Percentiles rank a stretch among this genome's conserved stretches.
Conservation (phyloP, 2,888 invertebrate species). For the Calliscelio sp. region DNA sequence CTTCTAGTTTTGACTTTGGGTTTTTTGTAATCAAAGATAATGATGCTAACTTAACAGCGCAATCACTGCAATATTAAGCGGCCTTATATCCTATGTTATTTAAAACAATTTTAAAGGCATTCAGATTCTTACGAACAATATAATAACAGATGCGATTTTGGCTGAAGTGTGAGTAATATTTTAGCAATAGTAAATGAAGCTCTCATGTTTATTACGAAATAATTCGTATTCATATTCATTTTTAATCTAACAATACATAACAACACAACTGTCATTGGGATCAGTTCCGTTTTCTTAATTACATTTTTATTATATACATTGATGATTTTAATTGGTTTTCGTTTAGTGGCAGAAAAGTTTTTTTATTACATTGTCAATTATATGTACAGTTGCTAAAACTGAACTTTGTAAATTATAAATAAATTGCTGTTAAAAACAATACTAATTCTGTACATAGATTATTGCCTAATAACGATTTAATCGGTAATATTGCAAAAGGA, state of each 20-base stretch:
- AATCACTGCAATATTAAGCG: conserved; percentile 46
- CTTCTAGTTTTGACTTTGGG: conserved; percentile 15
- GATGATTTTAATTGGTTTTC: conserved; percentile 62
- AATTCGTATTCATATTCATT: too few species aligned
- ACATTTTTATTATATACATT: not conserved
- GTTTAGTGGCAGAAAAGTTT: conserved; percentile 38
- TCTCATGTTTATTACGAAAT: too few species aligned
- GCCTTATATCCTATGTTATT: conserved; percentile 44
- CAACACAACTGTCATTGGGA: too few species aligned
- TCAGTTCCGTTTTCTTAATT: not conserved
- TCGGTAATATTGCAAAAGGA: too few species aligned
- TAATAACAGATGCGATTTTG: too few species aligned
- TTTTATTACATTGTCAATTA: conserved; percentile 64
- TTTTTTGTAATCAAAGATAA: not conserved
- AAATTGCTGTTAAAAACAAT: conserved; percentile 56
- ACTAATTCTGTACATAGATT: too few species aligned
- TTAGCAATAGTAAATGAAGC: too few species aligned
- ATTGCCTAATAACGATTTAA: too few species aligned
- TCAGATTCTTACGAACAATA: too few species aligned
- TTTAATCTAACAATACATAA: too few species aligned
- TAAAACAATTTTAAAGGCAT: too few species aligned
- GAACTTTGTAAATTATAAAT: conserved; percentile 65
- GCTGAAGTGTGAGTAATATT: too few species aligned
- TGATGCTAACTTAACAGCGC: conserved; percentile 30
- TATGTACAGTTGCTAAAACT: conserved; percentile 61